Conservation (phyloP, 2,113 vertebrate species). For the Melierax canorus region DNA sequence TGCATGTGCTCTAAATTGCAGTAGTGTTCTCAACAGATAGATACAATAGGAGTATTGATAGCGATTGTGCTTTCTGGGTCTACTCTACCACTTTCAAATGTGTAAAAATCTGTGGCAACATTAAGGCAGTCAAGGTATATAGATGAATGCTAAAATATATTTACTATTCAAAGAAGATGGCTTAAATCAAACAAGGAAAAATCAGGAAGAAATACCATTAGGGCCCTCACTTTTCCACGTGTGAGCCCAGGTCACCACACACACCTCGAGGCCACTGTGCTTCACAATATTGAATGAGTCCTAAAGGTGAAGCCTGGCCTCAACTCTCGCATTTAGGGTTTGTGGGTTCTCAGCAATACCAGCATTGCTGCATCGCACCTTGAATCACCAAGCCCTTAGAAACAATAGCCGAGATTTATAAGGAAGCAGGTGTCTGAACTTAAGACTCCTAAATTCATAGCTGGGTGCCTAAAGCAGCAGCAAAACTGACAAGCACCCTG, state of each 20-base stretch:
- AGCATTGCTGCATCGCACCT: background rate
- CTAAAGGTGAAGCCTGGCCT: background rate
- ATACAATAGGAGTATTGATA: background rate
- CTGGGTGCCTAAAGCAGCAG: background rate
- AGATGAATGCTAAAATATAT: conserved; percentile 74
- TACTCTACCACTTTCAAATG: conserved; percentile 67
- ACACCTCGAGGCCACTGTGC: background rate
- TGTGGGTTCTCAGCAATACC: conserved; percentile 22
- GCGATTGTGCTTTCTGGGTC: conserved; percentile 73
- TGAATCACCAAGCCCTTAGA: conserved; percentile 30
- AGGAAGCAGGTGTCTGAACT: background rate
- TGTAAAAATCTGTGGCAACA: conserved; percentile 75
- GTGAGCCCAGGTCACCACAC: background rate
- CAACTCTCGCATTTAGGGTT: background rate
- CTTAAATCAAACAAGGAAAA: conserved; percentile 73
- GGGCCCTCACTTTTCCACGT: background rate
- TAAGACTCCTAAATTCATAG: background rate
- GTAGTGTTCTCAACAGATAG: conserved; percentile 23
- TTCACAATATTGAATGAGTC: background rate
- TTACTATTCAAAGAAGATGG: conserved; percentile 72
- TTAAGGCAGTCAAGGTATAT: conserved; percentile 81
- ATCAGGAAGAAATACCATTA: conserved; percentile 66
- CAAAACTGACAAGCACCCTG: background rate
- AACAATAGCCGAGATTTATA: background rate
- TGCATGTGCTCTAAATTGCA: conserved; percentile 55